phyloP scores from a whole-genome alignment of 2,113 vertebrate genomes.

The Melanerpes aurifrons region DNA sequence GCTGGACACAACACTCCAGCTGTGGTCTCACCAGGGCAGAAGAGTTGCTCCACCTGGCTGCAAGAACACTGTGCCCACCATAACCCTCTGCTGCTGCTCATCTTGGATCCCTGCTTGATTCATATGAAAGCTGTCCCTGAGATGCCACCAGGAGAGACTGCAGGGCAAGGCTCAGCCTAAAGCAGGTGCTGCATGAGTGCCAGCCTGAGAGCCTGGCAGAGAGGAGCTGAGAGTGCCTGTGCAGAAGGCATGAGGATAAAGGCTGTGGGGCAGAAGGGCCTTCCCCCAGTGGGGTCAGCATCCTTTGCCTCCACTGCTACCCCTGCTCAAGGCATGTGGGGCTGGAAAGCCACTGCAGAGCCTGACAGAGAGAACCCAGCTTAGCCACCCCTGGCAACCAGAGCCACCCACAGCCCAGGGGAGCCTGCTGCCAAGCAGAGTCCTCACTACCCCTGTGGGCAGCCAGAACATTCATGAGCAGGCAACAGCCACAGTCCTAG shows the following conservation, averaged over 20 bases:
- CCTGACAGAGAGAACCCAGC: neutral
- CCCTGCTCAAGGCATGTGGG: neutral
- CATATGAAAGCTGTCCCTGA: rapidly evolving
- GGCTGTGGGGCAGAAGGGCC: too few species aligned
- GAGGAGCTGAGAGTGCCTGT: neutral
- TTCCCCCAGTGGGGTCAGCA: too few species aligned
- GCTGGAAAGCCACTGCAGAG: neutral
- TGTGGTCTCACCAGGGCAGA: too few species aligned
- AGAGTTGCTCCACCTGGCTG: neutral
- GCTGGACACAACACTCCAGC: too few species aligned
- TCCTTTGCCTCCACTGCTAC: neutral
- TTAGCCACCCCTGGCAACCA: neutral
- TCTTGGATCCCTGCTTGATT: rapidly evolving
- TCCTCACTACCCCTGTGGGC: neutral
- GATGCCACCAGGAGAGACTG: neutral
- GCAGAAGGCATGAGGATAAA: neutral
- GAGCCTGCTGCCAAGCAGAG: neutral
- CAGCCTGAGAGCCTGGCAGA: neutral
- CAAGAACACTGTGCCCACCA: neutral
- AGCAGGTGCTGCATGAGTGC: neutral
- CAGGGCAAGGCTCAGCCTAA: neutral
- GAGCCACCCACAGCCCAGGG: neutral
- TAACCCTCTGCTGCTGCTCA: neutral
- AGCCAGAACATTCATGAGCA: neutral
- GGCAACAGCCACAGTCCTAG: neutral